Percentiles rank a stretch among this genome's conserved stretches.
These are phyloP conservation scores for Cirrhinus mrigala DNA, from an alignment of 2,797 vertebrate species.

Conservation along the genomic window DNA sequence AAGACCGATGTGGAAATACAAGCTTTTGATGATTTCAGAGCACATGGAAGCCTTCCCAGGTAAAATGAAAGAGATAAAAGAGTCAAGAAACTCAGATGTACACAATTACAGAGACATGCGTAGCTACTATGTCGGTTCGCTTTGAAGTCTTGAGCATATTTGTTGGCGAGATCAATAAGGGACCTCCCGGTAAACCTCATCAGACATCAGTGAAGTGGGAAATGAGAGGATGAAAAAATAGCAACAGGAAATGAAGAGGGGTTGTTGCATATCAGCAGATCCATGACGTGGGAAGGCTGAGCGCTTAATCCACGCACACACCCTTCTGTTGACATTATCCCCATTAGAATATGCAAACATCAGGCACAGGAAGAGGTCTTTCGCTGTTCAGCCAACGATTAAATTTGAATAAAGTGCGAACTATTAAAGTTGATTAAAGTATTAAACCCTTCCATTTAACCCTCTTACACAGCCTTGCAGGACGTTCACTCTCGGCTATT, in stretches of 20 bases:
- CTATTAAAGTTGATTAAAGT: slow-evolving; percentile 82
- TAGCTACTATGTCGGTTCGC: neutral
- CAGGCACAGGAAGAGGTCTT: slow-evolving; percentile 24
- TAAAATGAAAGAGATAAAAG: slow-evolving; percentile 1
- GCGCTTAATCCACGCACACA: slow-evolving; percentile 59
- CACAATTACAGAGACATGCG: slow-evolving; percentile 27
- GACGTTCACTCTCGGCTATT: slow-evolving; percentile 76
- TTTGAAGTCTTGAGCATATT: slow-evolving; percentile 25
- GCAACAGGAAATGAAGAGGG: slow-evolving; percentile 25
- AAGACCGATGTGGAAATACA: neutral
- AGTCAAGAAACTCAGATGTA: slow-evolving; percentile 8
- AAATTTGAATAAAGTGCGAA: slow-evolving; percentile 79
- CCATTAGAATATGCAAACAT: slow-evolving; percentile 45
- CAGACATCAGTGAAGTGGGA: slow-evolving; percentile 46
- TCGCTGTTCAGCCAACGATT: slow-evolving; percentile 63
- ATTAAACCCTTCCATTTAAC: slow-evolving; percentile 80
- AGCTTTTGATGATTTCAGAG: neutral
- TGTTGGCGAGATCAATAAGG: slow-evolving; percentile 11
- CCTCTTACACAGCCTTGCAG: slow-evolving; percentile 69
- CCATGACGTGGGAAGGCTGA: slow-evolving; percentile 44
- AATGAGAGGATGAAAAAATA: slow-evolving; percentile 37
- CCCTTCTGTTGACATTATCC: slow-evolving; percentile 54
- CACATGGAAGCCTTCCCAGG: neutral
- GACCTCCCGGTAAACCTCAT: slow-evolving; percentile 40
- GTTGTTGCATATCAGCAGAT: slow-evolving; percentile 10